Percentiles rank a stretch among this genome's conserved stretches.
phyloP scores from a whole-genome alignment of 23 tunicate genomes.

The Diplosoma virens region DNA sequence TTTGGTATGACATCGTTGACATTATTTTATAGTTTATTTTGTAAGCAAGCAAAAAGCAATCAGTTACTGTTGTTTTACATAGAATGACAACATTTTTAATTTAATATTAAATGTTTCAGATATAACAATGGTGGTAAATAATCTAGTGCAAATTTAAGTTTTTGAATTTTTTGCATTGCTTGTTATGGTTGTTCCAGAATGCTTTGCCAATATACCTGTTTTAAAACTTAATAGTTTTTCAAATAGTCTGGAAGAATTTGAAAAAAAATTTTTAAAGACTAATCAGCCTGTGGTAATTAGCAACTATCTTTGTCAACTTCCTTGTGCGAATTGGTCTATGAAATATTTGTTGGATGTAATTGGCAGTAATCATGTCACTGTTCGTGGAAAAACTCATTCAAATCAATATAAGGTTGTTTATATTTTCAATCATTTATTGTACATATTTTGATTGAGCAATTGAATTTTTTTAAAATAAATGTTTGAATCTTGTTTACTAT shows the following conservation, averaged over 20 bases:
- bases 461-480: not conserved
- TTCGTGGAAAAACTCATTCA: constrained; percentile 72
- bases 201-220: not conserved
- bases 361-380: constrained; percentile 63
- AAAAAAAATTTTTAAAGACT: constrained; percentile 33
- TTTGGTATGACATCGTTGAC: too few relatives aligned
- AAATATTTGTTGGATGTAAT: constrained; percentile 57
- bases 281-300: constrained; percentile 68
- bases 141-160: not conserved
- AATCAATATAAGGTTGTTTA: constrained; percentile 55
- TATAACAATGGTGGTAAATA: too few relatives aligned
- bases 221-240: not conserved
- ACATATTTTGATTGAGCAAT: not conserved
- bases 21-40: too few relatives aligned
- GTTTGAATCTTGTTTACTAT: too few relatives aligned
- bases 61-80: too few relatives aligned
- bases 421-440: not conserved
- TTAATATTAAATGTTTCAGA: too few relatives aligned
- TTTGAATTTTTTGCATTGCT: not conserved
- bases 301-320: constrained; percentile 35
- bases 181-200: not conserved
- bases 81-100: too few relatives aligned
- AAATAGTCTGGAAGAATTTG: constrained; percentile 46
- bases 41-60: too few relatives aligned
- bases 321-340: constrained; percentile 68